Evolutionary conservation across 2,797 vertebrate genomes (phyloP).

Genomic region (Acipenser transmontanus): DNA sequence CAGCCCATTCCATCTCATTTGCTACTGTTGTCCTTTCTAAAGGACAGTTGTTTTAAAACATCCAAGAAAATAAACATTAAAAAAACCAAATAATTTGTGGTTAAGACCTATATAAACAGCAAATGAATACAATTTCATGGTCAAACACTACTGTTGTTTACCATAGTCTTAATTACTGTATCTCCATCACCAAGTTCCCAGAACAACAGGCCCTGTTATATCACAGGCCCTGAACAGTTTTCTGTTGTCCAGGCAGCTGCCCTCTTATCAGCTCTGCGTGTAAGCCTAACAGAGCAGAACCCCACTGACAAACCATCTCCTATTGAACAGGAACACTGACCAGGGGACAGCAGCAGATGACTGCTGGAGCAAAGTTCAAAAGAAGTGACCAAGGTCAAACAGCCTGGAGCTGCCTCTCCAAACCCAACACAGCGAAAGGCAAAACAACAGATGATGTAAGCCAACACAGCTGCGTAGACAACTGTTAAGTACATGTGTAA

Average conservation of each 20-base stretch:
- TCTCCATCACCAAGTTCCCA: no score
- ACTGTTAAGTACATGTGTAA: conserved; percentile 4
- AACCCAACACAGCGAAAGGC: neutral
- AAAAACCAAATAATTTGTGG: no score
- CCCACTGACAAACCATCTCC: neutral
- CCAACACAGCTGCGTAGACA: neutral
- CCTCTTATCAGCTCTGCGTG: neutral
- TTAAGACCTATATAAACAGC: no score
- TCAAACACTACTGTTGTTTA: no score
- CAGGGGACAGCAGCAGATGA: neutral
- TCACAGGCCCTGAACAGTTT: neutral
- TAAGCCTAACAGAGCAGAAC: neutral
- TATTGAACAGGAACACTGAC: neutral
- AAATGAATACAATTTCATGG: no score
- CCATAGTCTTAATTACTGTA: no score
- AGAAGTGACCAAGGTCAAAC: neutral
- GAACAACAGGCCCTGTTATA: no score
- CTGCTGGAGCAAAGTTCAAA: neutral
- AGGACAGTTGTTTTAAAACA: no score
- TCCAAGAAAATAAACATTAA: no score
- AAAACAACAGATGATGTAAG: no score
- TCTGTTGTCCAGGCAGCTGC: conserved; percentile 8
- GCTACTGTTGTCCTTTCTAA: no score
- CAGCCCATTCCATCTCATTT: no score
- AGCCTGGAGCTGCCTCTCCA: neutral